Base-by-base conservation (phyloP, 2,113 vertebrate species). In the Crotalus horridus region DNA sequence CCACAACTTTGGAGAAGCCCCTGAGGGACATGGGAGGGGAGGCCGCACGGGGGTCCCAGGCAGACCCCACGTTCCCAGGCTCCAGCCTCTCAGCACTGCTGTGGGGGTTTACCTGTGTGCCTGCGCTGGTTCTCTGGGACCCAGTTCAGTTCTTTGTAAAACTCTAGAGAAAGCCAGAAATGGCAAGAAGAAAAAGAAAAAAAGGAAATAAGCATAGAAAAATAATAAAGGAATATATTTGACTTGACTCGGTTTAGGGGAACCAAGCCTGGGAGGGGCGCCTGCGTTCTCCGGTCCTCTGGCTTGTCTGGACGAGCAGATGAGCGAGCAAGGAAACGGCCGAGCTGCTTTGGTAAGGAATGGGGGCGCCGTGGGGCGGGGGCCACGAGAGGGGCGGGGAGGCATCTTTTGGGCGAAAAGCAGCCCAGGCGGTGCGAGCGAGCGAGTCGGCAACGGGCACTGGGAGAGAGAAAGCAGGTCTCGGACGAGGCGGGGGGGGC, bases 101-200 rank as follows among this genome's bases (percentile, higher is more conserved):
- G 11, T 74, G 86, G 48, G 74, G 74, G 29, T 95, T 85, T 97
- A 97, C 97, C 97, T 97, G 97, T 97, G 96, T 97, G 97, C 93
- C 97, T 97, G 94, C 97, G 96, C 93, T 97, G 97, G 96, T 97
- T 96, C 95, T 97, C 97, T 0, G 97, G 97, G 91, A 97, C 97
- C 97, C 97, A 97, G 94, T 97, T 97, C 95, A 97, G 94, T 94
- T 97, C 97, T 96, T 97, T 97, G 96, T 97, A 97, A 96, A 97
- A 97, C 93, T 97, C 97, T 97, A 93, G 89, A 93, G 81, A 86
- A 33, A 64, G 87, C 69, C 90, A 51, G 39, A 92, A 33, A 87
- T 86, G 87, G 24, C 17, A 85, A 88, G 12, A 51, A 11, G 33
- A 54, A 61, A 46, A 46, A 13, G 39, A 21, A 54, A 20, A 53